A percentile compares a stretch with the other conserved stretches of the same genome.
phyloP scores from a whole-genome alignment of 2,888 invertebrate genomes.

The Gymnocheta viridis region DNA sequence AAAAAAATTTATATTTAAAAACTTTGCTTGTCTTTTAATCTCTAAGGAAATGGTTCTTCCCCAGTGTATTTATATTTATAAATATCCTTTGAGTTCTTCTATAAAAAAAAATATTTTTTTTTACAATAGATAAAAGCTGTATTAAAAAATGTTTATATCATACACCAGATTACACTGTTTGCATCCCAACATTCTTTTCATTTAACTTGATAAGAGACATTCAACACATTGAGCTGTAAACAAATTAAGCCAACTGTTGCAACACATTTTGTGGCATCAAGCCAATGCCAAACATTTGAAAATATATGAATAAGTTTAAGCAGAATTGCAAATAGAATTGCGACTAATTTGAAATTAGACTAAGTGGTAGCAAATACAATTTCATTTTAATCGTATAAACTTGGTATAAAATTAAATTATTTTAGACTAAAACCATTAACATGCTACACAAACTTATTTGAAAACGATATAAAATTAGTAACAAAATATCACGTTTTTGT shows the following conservation, averaged over 20 bases:
- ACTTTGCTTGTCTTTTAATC: too few species aligned
- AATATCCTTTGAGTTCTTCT: too few species aligned
- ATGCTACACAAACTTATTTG: not conserved
- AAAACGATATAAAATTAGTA: not conserved
- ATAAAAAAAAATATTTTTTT: too few species aligned
- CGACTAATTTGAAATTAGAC: not conserved
- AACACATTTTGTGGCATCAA: not conserved
- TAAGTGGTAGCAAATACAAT: constrained; percentile 14
- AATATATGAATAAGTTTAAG: not conserved
- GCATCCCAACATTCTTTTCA: too few species aligned
- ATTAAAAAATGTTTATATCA: too few species aligned
- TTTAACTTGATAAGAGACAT: too few species aligned
- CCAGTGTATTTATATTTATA: too few species aligned
- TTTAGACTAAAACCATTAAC: not conserved
- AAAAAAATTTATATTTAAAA: too few species aligned
- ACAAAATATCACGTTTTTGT: not conserved
- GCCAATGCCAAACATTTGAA: not conserved
- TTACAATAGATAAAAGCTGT: too few species aligned
- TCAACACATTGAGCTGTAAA: not conserved
- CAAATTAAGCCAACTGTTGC: constrained; percentile 9
- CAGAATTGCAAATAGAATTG: not conserved
- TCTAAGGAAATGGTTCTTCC: too few species aligned
- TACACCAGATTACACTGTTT: too few species aligned
- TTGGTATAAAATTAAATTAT: not conserved
- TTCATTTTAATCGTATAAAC: constrained; percentile 26